Base-by-base conservation (phyloP, 2,888 invertebrate species). In the Rhabditoides inermis region DNA sequence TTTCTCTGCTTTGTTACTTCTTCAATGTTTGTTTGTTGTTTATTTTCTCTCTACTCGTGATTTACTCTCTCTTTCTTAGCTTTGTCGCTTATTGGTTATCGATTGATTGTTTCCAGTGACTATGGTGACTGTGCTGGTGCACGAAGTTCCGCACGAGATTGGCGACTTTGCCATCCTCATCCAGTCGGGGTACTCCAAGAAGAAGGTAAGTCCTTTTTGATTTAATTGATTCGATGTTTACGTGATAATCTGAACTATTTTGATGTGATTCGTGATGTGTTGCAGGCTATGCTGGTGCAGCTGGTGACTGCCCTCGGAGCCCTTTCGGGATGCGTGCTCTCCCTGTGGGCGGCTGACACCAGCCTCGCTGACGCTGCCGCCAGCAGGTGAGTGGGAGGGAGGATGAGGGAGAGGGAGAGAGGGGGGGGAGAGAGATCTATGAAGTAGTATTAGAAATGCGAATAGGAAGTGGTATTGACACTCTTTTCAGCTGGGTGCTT, bases 101-200 rank as follows among this genome's bases (percentile, higher is more conserved):
- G 7, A 15, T 20, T 28, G 4, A n/a, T 28, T 89, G 23, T 55
- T 62, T 27, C 82, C 87, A 50, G 83, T 94, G 15, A 98, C 98
- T 18, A 95, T 95, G 26, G 80, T 92, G 35, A 94, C 94, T 2
- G 94, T 99, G 73, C 82, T 99, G 49, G 80, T 99, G 42, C 98
- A 99, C 78, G 98, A 99, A 82, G 88, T 98, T 60, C 98, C 98
- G 32, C 98, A 99, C 81, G 98, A 98, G 81, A 94, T 98, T 76
- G 98, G 98, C 36, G 98, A 98, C 79, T 99, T 92, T 82, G 98
- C 98, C 15, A 95, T 99, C 77, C 84, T 98, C 51, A 85, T 98
- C 52, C 92, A 95, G 78, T 92, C 94, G 44, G 98, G 98, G 25
- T 94, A 91, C 76, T 86, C 87, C 7, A 85, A 88, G 68, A 85